Evolutionary conservation across 2,888 invertebrate species (phyloP), one percentile per base, ranked within the genome.

Genomic region (Spodoptera picta): DNA sequence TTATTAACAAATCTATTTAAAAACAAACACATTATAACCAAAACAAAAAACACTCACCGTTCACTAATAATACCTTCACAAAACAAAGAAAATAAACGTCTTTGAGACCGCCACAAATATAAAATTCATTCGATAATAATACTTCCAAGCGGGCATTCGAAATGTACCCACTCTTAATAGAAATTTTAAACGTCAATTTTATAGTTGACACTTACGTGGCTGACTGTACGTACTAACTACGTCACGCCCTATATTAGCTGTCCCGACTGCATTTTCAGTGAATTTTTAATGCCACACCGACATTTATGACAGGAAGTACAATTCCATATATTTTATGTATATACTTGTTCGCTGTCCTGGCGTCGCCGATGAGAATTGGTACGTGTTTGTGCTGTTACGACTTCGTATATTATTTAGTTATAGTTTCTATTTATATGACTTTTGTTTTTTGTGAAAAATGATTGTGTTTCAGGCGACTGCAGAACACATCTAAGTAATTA

Each of bases 41-140:
- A 46, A 19, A 11, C 11, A 49, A n/a, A 47, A 41, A 43, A 66
- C 4, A 43, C 52, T 54, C 55, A 42, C 24, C 2, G 6, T 49
- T 31, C 44, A 23, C 52, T 53, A 49, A 48, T 48, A 46, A 36
- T 53, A 50, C 9, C 27, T 45, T 53, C 24, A 3, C 10, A 56
- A 67, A 48, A 11, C 6, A 47, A 36, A 56, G 3, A 4, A 7
- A 45, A 41, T 24, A 70, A 12, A 9, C 12, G 23, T 43, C 49
- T 11, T 48, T 57, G n/a, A 24, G 55, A 60, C 19, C 27, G 53
- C 60, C 36, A 53, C 50, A 57, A 41, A 67, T 77, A 61, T 11
- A 77, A 69, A 65, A 79, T 73, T 73, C 69, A 77, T 79, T 65
- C 73, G 76, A 68, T 79, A 77, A 77, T 79, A 59, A 79, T 36